Evolutionary conservation across 2,888 invertebrate species (phyloP), one percentile per base, ranked within the genome.

Genomic region (Tolmerus cingulatus): DNA sequence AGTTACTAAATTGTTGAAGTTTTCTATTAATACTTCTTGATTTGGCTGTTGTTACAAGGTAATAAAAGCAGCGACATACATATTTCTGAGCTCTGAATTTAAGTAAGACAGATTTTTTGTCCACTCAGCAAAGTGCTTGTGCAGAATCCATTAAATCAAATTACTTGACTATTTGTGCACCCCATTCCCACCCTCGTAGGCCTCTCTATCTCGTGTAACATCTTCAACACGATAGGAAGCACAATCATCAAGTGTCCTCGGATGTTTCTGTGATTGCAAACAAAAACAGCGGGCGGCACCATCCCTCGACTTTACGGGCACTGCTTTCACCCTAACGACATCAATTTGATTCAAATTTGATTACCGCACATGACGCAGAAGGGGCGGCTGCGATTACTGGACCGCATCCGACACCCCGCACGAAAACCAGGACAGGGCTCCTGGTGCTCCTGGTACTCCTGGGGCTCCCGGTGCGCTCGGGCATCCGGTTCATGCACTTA

Each of bases 401-500:
- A 78, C 78, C 57, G 66, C 78, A 86, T 86, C 78, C 86, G 78
- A 86, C 23, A 66, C 78, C 57, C 57, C 34, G 5, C 16, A 55
- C 16, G 78, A 40, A 14, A 5, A 77, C 23, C 57, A 23, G 34
- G 27, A 66, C 57, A 23, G 23, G 5, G 34, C 34, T 34, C 34
- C 34, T 34, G 34, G 34, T 34, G 34, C 7, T 34, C 7, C 34
- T 40, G 40, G 12, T 40, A 9, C 23, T 57, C 46, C 23, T 23
- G 66, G 23, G 9, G 23, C 23, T 66, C 34, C 46, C 34, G 51
- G 76, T 51, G 14, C 86, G 46, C 27, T 76, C 86, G 46, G 40
- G 82, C 55, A 30, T 27, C 85, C 87, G 88, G 66, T 90, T 90
- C 91, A 91, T 91, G 91, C 92, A 92, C 91, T 92, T 92, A 92